These are phyloP conservation scores for Hylyphantes graminicola DNA, from an alignment of 1,140 invertebrate genomes.

Conservation along the genomic window DNA sequence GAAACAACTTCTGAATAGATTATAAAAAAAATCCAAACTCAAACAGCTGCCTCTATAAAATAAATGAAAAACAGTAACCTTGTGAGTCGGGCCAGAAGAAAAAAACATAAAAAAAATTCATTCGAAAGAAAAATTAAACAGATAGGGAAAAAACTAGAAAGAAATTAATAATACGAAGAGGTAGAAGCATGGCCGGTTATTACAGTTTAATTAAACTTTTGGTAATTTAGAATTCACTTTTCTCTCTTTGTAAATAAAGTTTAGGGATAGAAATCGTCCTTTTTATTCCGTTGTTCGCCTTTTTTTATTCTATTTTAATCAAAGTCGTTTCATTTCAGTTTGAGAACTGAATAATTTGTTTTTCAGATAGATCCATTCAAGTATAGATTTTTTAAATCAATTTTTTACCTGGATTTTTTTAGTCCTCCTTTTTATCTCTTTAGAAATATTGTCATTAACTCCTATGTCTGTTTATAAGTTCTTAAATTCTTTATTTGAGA, in stretches of 20 bases:
- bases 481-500: too few species aligned
- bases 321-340: conserved; percentile 53
- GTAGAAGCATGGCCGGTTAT: conserved; percentile 41
- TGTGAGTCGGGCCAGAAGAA: background rate
- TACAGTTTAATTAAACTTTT: conserved; percentile 60
- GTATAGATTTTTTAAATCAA: conserved; percentile 39
- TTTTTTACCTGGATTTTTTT: conserved; percentile 28
- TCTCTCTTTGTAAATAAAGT: conserved; percentile 57
- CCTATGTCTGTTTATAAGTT: too few species aligned
- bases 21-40: conserved; percentile 5
- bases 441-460: too few species aligned
- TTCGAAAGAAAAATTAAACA: conserved; percentile 27
- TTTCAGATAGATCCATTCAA: conserved; percentile 10
- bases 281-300: conserved; percentile 19
- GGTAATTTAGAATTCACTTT: conserved; percentile 59
- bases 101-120: conserved; percentile 41
- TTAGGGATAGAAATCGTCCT: background rate
- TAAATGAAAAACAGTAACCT: conserved; percentile 11
- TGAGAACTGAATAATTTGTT: conserved; percentile 49
- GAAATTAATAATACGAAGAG: conserved; percentile 51
- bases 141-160: conserved; percentile 15
- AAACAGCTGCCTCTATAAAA: background rate
- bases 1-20: conserved; percentile 1
- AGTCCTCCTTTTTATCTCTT: background rate
- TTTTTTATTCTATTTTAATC: conserved; percentile 50